These are phyloP conservation scores for Xestia xanthographa DNA, from an alignment of 2,888 invertebrate species.

Conservation along the genomic window DNA sequence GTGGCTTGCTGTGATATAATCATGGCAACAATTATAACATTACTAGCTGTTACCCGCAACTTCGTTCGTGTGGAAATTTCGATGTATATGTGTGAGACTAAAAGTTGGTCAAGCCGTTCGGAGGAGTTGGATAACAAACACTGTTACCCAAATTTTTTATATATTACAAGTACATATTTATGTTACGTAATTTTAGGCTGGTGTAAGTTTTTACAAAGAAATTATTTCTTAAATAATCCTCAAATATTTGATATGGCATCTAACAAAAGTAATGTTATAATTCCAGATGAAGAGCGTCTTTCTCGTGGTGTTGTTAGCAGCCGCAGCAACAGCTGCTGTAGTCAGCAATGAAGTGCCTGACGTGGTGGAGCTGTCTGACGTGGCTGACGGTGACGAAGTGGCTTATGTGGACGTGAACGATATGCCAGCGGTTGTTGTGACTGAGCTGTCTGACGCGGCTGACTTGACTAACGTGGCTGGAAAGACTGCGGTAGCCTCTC, in stretches of 20 bases:
- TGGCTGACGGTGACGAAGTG: neutral
- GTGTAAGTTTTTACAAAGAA: neutral
- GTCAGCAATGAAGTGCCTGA: constrained; percentile 8
- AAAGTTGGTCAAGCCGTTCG: too few species aligned
- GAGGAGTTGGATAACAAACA: too few species aligned
- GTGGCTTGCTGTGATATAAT: neutral
- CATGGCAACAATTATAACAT: too few species aligned
- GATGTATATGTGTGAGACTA: too few species aligned
- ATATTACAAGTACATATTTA: too few species aligned
- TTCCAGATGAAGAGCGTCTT: constrained; percentile 44
- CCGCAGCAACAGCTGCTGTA: constrained; percentile 29
- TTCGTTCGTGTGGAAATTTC: too few species aligned
- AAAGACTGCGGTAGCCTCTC: neutral
- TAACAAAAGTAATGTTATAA: neutral
- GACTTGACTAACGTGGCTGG: neutral
- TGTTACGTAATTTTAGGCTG: neutral
- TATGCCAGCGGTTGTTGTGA: neutral
- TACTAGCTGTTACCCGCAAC: too few species aligned
- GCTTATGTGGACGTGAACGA: constrained; percentile 13
- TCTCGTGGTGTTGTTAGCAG: constrained; percentile 34
- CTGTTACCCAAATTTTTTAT: too few species aligned
- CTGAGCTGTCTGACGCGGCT: neutral
- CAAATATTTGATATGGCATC: neutral
- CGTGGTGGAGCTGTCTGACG: neutral
- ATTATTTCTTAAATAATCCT: neutral